These are phyloP conservation scores for Penaeus japonicus DNA, from an alignment of 1,140 invertebrate genomes.

Conservation along the genomic window DNA sequence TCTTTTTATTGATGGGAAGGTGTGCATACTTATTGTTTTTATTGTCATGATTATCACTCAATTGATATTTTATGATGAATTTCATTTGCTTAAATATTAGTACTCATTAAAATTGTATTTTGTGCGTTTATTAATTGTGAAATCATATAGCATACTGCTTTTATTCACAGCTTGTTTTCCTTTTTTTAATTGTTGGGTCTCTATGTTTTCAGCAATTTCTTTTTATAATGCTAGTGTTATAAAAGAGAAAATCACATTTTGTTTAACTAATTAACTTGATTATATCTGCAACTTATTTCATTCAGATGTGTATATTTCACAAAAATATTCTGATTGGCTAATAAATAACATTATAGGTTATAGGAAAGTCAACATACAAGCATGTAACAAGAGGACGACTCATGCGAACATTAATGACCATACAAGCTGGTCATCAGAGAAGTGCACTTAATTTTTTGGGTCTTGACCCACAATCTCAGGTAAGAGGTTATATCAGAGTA, in stretches of 20 bases:
- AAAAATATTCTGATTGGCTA: neutral
- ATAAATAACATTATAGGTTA: neutral
- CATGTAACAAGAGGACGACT: conserved; percentile 74
- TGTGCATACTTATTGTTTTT: conserved; percentile 60
- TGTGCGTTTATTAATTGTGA: no score
- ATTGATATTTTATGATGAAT: neutral
- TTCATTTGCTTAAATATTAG: no score
- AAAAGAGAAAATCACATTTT: no score
- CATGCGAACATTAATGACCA: conserved; percentile 75
- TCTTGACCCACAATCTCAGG: conserved; percentile 48
- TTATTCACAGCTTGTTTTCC: no score
- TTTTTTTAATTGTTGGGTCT: no score
- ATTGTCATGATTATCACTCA: neutral
- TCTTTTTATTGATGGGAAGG: conserved; percentile 77
- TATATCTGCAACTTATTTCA: no score
- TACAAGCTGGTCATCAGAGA: conserved; percentile 83
- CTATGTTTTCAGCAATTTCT: no score
- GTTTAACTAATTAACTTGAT: no score
- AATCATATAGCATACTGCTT: no score
- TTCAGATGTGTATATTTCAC: neutral
- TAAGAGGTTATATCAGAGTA: neutral
- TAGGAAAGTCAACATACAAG: conserved; percentile 74
- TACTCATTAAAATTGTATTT: no score
- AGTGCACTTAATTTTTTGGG: conserved; percentile 78
- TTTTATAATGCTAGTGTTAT: no score